These are phyloP conservation scores for Ochropleura plecta DNA, from an alignment of 2,888 invertebrate genomes.

Conservation along the genomic window DNA sequence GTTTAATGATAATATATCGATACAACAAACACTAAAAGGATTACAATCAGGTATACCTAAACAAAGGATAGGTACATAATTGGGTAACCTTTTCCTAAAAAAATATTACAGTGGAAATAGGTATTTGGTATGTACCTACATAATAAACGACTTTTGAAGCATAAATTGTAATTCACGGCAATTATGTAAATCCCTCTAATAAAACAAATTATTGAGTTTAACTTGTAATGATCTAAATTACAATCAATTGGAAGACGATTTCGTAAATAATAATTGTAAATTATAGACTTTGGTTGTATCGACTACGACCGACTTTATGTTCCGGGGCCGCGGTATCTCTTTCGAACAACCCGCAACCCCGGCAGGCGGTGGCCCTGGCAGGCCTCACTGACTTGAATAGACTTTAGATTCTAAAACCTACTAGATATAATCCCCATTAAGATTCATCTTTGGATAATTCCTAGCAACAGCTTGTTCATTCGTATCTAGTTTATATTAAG, in stretches of 20 bases:
- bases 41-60: background rate
- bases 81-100: background rate
- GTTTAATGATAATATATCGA: too few species aligned
- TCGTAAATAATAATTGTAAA: background rate
- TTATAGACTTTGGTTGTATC: background rate
- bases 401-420: background rate
- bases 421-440: background rate
- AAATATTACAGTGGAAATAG: background rate
- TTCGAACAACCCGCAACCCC: too few species aligned
- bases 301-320: background rate
- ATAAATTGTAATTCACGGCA: conserved; percentile 1
- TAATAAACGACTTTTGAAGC: background rate
- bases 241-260: background rate
- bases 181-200: background rate
- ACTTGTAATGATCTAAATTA: background rate
- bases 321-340: too few species aligned
- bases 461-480: background rate
- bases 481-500: background rate
- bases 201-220: background rate
- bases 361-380: too few species aligned
- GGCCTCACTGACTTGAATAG: background rate
- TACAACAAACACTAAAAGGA: background rate
- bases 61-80: background rate
- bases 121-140: background rate
- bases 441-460: background rate